Percentiles rank a stretch among this genome's conserved stretches.
Conservation (phyloP, 2,113 vertebrate species). For the western clawed frog (Xenopus tropicalis) region UCB_Xtro_10.0 CM004447.2:105214001-105214500, state of each 20-base stretch:
- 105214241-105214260: constrained; percentile 28
- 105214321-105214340: constrained; percentile 18
- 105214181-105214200: constrained; percentile 28
- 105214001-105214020: too few relatives aligned
- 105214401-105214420: too few relatives aligned
- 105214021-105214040: too few relatives aligned
- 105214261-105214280: constrained; percentile 47
- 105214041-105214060: too few relatives aligned
- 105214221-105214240: constrained; percentile 1
- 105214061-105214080: too few relatives aligned
- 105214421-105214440: too few relatives aligned
- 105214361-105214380: constrained; percentile 5
- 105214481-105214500: too few relatives aligned
- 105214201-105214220: background rate
- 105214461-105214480: too few relatives aligned
- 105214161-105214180: constrained; percentile 6
- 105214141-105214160: constrained; percentile 8
- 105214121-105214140: background rate
- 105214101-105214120: background rate
- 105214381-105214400: too few relatives aligned
- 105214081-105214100: background rate
- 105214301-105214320: constrained; percentile 42
- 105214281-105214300: constrained; percentile 14
- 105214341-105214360: constrained; percentile 39
- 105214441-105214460: too few relatives aligned